phyloP scores from a whole-genome alignment of 2,113 vertebrate genomes.

The Fulica atra region DNA sequence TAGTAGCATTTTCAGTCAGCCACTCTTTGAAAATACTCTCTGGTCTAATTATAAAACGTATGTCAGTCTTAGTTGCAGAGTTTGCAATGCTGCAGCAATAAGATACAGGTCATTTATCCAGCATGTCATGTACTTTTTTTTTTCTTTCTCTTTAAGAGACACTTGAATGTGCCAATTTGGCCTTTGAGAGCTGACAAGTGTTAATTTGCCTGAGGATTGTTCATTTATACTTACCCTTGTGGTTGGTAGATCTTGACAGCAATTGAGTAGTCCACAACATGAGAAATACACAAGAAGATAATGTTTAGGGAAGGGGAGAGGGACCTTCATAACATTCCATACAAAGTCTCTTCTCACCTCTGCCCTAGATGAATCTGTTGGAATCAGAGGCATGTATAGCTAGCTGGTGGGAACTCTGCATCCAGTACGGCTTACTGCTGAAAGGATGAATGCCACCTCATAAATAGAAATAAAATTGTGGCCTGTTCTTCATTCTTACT shows the following conservation, averaged over 20 bases:
- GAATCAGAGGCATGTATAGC: background rate
- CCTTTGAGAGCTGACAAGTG: background rate
- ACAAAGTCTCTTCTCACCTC: background rate
- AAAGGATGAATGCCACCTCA: background rate
- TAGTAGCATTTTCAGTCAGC: background rate
- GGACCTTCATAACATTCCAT: background rate
- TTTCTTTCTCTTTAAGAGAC: background rate
- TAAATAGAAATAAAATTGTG: background rate
- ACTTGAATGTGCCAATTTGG: background rate
- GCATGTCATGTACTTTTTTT: fast-evolving
- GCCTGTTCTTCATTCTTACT: background rate
- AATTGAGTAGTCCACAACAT: background rate
- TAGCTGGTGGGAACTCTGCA: background rate
- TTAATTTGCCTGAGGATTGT: background rate
- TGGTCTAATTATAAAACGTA: background rate
- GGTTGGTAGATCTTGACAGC: background rate
- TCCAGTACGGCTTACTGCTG: background rate
- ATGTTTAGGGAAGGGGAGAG: background rate
- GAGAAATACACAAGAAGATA: background rate
- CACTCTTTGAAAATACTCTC: background rate
- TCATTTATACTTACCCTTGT: background rate
- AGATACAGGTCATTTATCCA: background rate
- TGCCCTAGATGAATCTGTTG: background rate
- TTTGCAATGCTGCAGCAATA: background rate
- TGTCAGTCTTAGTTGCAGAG: background rate